Conservation (phyloP, 23 tunicate genomes). For the Pegea sp. region DNA sequence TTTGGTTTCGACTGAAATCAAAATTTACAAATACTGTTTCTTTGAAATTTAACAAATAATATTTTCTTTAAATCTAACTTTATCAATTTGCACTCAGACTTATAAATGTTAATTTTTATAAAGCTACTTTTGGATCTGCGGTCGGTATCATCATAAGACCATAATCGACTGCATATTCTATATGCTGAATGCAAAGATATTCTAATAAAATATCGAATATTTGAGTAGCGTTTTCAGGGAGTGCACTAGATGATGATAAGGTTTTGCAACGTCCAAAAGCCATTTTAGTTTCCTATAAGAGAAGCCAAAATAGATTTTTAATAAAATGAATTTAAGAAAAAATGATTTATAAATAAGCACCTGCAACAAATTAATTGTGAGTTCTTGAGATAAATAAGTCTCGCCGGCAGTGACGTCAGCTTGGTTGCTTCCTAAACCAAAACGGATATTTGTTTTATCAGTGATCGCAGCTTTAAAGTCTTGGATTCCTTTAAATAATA, state of each 20-base stretch:
- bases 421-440: slow-evolving; percentile 22
- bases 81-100: too few species aligned
- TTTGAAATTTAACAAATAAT: not conserved
- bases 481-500: slow-evolving; percentile 15
- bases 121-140: slow-evolving; percentile 43
- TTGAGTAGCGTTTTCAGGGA: slow-evolving; percentile 36
- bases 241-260: slow-evolving; percentile 20
- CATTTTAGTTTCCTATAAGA: slow-evolving; percentile 76
- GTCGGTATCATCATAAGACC: slow-evolving; percentile 47
- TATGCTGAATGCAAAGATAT: slow-evolving; percentile 66
- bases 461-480: slow-evolving; percentile 70
- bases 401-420: slow-evolving; percentile 18
- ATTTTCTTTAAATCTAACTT: not conserved
- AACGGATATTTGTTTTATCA: slow-evolving; percentile 56
- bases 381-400: slow-evolving; percentile 80
- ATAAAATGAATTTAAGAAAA: not conserved
- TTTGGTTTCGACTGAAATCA: slow-evolving; percentile 34
- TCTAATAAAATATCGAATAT: slow-evolving; percentile 66
- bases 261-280: slow-evolving; percentile 79
- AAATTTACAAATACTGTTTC: not conserved
- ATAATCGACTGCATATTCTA: slow-evolving; percentile 81
- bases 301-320: not conserved
- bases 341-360: too few species aligned
- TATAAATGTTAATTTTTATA: not conserved
- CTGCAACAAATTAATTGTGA: slow-evolving; percentile 67